phyloP scores from a whole-genome alignment of 2,797 vertebrate species.

The Bryconaethiops microstoma region DNA sequence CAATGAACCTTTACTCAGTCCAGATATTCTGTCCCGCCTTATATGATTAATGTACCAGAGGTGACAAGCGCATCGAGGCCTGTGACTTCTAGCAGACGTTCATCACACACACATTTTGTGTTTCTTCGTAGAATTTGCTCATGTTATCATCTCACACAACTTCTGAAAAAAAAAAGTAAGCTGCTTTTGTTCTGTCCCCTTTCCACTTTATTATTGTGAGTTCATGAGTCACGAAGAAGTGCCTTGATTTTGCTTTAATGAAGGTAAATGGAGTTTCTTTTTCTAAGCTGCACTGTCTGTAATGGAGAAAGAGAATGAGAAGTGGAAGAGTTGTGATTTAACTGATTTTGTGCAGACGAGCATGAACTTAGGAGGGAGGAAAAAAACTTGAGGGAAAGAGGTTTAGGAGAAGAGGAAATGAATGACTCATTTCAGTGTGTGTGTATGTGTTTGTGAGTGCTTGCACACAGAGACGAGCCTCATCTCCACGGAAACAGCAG shows the following conservation, averaged over 20 bases:
- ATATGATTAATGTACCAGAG: slow-evolving; percentile 27
- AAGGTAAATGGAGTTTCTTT: not conserved
- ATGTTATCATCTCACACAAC: too few species aligned
- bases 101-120: slow-evolving; percentile 3
- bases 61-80: slow-evolving; percentile 22
- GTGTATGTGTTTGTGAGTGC: slow-evolving; percentile 13
- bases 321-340: slow-evolving; percentile 3
- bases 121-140: too few species aligned
- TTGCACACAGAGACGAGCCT: slow-evolving; percentile 6
- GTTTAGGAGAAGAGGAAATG: slow-evolving; percentile 42
- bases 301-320: not conserved
- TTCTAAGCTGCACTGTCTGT: not conserved
- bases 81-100: slow-evolving; percentile 35
- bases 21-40: slow-evolving; percentile 5
- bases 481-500: slow-evolving; percentile 44
- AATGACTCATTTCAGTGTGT: slow-evolving; percentile 38
- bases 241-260: not conserved
- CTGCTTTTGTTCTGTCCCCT: slow-evolving; percentile 1
- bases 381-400: slow-evolving; percentile 3
- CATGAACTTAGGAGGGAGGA: slow-evolving; percentile 1
- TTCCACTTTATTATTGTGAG: not conserved
- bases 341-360: slow-evolving; percentile 18
- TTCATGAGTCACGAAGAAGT: not conserved
- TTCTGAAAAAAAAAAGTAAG: not conserved
- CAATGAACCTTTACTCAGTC: not conserved